Conservation (phyloP, 2,888 invertebrate species). For the Eristalis pertinax region DNA sequence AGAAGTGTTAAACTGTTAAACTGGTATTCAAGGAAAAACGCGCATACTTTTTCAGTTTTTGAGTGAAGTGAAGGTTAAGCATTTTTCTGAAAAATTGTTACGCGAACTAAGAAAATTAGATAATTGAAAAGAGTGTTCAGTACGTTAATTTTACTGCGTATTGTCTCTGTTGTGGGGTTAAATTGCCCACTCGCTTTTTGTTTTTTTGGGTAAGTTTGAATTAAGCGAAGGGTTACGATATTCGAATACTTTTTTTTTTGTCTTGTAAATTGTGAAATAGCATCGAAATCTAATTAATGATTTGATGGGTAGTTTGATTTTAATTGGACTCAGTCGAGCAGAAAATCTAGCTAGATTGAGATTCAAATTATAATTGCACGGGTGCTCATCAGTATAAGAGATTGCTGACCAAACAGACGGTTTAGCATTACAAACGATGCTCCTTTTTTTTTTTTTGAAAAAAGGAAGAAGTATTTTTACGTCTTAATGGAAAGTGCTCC, state of each 20-base stretch:
- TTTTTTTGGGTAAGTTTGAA: neutral
- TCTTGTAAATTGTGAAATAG: neutral
- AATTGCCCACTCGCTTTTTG: neutral
- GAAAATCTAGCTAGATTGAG: neutral
- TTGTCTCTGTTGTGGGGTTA: neutral
- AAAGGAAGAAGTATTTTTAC: neutral
- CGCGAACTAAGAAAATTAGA: neutral
- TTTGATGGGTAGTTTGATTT: neutral
- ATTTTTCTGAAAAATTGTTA: neutral
- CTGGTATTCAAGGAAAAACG: constrained; percentile 40
- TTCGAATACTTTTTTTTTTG: neutral
- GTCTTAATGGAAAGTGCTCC: neutral
- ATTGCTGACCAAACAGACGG: neutral
- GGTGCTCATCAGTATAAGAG: neutral
- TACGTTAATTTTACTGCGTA: neutral
- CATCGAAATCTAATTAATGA: constrained; percentile 26
- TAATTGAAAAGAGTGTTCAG: neutral
- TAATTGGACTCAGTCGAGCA: constrained; percentile 16
- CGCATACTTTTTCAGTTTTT: constrained; percentile 3
- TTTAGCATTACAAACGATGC: neutral
- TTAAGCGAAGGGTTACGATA: neutral
- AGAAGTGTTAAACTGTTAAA: constrained; percentile 57
- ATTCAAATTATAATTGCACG: neutral
- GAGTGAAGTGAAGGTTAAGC: neutral
- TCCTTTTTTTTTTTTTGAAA: neutral